Conservation (phyloP, 2,888 invertebrate species). For the Disparrhopalites patrizii region DNA sequence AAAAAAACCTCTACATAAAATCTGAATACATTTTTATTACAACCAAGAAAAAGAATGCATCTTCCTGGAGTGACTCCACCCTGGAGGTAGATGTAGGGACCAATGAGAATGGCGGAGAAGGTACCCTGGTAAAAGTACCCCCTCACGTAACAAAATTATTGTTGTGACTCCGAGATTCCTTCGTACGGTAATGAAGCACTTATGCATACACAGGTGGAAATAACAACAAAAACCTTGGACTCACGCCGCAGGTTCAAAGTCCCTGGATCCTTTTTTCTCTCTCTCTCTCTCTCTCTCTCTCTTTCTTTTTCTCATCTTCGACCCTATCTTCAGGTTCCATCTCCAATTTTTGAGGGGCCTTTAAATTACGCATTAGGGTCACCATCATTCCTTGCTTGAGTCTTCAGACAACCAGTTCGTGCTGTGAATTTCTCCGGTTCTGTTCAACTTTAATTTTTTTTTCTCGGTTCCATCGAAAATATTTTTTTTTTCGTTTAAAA, state of each 20-base stretch:
- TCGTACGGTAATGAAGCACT: no score
- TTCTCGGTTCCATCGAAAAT: neutral
- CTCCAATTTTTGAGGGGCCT: neutral
- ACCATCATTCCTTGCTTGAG: neutral
- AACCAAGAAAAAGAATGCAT: no score
- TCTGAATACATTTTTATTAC: no score
- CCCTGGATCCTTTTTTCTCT: no score
- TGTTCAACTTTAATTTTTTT: neutral
- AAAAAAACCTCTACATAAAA: no score
- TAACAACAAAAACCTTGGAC: constrained; percentile 42
- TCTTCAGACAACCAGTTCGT: neutral
- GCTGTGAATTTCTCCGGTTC: neutral
- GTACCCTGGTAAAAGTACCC: neutral
- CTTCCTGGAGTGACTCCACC: constrained; percentile 5
- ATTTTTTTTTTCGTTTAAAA: neutral
- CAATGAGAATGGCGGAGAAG: constrained; percentile 12
- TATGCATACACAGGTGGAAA: constrained; percentile 34
- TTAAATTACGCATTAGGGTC: neutral
- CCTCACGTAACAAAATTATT: neutral
- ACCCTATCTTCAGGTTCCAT: neutral
- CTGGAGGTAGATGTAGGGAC: neutral
- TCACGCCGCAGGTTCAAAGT: constrained; percentile 42
- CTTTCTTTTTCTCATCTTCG: neutral
- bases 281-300: no score
- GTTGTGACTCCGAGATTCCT: no score